phyloP scores from a whole-genome alignment of 2,888 invertebrate genomes.

The Nasonia oneida region DNA sequence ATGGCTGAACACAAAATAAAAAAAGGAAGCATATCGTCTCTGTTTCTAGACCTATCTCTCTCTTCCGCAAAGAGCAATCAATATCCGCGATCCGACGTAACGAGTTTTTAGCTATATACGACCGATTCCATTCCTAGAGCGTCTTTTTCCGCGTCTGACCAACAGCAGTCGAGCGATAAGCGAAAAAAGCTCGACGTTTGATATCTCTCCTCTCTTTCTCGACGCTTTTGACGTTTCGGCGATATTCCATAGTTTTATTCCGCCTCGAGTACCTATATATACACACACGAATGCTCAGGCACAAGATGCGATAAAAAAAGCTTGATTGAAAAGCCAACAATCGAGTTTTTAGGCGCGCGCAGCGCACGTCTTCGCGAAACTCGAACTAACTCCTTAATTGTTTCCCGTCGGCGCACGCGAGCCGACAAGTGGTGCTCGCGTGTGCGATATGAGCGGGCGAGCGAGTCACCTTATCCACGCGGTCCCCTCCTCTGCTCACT shows the following conservation, averaged over 20 bases:
- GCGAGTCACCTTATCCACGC: slow-evolving; percentile 19
- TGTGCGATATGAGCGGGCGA: slow-evolving; percentile 39
- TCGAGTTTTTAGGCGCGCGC: neutral
- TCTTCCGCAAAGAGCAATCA: slow-evolving; percentile 4
- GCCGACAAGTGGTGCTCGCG: slow-evolving; percentile 34
- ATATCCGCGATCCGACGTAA: slow-evolving; percentile 28
- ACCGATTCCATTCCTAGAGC: slow-evolving; percentile 34
- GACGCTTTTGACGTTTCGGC: slow-evolving; percentile 7
- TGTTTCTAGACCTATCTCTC: neutral
- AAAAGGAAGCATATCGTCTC: neutral
- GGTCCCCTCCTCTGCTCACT: neutral
- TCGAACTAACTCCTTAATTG: slow-evolving; percentile 56
- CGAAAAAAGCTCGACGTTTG: slow-evolving; percentile 40
- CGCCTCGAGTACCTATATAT: neutral
- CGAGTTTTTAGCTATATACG: slow-evolving; percentile 23
- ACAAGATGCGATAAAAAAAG: neutral
- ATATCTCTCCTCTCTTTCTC: neutral
- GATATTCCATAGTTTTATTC: neutral
- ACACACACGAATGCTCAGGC: neutral
- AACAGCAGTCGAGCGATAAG: neutral
- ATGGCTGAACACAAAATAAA: neutral
- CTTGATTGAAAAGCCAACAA: neutral
- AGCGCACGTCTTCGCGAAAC: neutral
- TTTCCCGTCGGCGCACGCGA: slow-evolving; percentile 12
- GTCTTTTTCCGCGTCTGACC: slow-evolving; percentile 38